Conservation (phyloP, 2,888 invertebrate species). For the Uloborus plumipes region DNA sequence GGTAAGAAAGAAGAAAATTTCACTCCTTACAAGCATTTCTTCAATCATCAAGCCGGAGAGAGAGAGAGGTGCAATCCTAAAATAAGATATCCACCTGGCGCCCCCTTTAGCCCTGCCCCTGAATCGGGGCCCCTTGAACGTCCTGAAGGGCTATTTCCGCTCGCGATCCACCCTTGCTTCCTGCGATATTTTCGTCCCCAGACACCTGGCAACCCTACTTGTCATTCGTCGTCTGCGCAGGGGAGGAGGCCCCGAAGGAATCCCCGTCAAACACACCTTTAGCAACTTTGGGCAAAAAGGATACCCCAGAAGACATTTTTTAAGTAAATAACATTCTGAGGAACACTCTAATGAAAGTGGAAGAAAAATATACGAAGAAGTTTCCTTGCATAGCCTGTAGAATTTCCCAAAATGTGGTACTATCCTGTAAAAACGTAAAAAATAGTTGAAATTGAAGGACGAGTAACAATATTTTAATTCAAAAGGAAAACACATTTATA, state of each 20-base stretch:
- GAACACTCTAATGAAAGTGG: too few relatives aligned
- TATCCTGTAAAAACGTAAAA: too few relatives aligned
- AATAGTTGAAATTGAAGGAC: too few relatives aligned
- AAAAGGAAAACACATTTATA: too few relatives aligned
- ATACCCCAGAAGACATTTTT: not conserved
- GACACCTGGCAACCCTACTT: slow-evolving; percentile 45
- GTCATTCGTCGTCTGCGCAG: slow-evolving; percentile 24
- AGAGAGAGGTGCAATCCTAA: slow-evolving; percentile 11
- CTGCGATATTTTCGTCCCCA: slow-evolving; percentile 44
- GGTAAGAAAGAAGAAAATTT: too few relatives aligned
- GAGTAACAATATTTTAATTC: too few relatives aligned
- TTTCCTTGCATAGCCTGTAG: too few relatives aligned
- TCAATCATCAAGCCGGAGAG: too few relatives aligned
- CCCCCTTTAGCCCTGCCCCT: slow-evolving; percentile 9
- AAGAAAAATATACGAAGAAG: too few relatives aligned
- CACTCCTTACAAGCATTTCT: too few relatives aligned
- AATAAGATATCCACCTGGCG: slow-evolving; percentile 36
- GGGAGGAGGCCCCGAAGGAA: slow-evolving; percentile 1
- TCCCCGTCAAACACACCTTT: not conserved
- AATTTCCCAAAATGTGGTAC: too few relatives aligned
- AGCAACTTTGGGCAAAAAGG: not conserved
- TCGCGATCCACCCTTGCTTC: slow-evolving; percentile 21
- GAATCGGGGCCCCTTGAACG: slow-evolving; percentile 13
- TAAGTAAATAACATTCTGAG: too few relatives aligned
- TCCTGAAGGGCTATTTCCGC: slow-evolving; percentile 41